phyloP scores from a whole-genome alignment of 2,888 invertebrate genomes.

The Melinopterus prodromus region DNA sequence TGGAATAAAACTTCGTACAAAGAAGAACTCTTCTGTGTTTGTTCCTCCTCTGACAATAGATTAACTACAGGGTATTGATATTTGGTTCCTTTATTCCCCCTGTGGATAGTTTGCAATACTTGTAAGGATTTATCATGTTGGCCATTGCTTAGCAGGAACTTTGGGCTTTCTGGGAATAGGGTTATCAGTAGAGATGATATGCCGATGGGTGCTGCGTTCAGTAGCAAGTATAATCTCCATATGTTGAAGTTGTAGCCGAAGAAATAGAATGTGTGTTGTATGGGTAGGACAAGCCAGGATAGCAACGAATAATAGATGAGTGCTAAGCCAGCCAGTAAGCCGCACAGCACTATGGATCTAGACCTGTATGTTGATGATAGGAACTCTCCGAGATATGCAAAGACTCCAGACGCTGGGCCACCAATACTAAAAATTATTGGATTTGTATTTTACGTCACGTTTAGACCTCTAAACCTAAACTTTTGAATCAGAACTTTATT shows the following conservation, averaged over 20 bases:
- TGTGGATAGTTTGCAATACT: conserved; percentile 68
- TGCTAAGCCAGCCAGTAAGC: conserved; percentile 61
- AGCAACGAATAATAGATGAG: conserved; percentile 62
- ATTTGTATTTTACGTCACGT: too few relatives aligned
- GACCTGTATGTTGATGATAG: conserved; percentile 67
- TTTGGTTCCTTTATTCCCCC: conserved; percentile 62
- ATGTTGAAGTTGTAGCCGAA: conserved; percentile 67
- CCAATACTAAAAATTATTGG: conserved; percentile 39
- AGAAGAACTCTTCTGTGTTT: conserved; percentile 28
- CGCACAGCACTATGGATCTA: conserved; percentile 67
- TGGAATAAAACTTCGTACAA: conserved; percentile 38
- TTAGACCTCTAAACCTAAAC: too few relatives aligned
- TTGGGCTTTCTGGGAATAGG: conserved; percentile 80
- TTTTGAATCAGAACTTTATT: too few relatives aligned
- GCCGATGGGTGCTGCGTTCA: conserved; percentile 71
- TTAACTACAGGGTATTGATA: conserved; percentile 61
- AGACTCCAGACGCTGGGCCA: conserved; percentile 54
- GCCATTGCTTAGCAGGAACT: conserved; percentile 65
- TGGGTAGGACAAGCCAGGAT: conserved; percentile 50
- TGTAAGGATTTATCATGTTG: conserved; percentile 64
- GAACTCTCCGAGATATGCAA: conserved; percentile 72
- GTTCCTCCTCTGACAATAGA: conserved; percentile 27
- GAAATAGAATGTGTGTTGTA: conserved; percentile 44
- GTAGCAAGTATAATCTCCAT: conserved; percentile 77
- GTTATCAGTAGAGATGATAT: conserved; percentile 66